phyloP scores from a whole-genome alignment of 2,113 vertebrate species.

The Excalfactoria chinensis region DNA sequence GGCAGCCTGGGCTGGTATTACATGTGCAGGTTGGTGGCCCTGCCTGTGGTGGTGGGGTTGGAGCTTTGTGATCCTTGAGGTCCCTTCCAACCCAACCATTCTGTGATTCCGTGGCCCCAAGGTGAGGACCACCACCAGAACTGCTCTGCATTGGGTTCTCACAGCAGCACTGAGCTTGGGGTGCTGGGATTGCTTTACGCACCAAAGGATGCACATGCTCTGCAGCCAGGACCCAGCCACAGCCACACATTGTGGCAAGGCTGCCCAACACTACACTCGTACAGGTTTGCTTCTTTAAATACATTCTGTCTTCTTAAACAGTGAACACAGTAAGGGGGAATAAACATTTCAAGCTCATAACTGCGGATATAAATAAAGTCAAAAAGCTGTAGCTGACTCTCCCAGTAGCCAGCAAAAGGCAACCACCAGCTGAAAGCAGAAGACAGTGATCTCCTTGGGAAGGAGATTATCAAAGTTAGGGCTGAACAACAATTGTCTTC shows the following conservation, averaged over 20 bases:
- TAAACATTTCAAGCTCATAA: not conserved
- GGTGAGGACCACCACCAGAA: too few relatives aligned
- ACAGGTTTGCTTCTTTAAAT: not conserved
- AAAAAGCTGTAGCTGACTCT: not conserved
- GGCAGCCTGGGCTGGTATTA: too few relatives aligned
- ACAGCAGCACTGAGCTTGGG: not conserved
- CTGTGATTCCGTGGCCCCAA: too few relatives aligned
- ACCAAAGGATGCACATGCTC: not conserved
- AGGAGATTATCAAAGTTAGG: conserved; percentile 18
- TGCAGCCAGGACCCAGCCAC: accelerated
- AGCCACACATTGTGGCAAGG: accelerated
- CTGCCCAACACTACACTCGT: accelerated
- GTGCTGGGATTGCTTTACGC: not conserved
- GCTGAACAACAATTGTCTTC: not conserved
- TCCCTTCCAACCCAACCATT: too few relatives aligned
- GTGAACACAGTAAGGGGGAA: not conserved
- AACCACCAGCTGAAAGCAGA: not conserved
- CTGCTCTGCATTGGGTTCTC: not conserved
- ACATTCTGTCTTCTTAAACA: not conserved
- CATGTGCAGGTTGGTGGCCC: too few relatives aligned
- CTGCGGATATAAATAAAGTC: not conserved
- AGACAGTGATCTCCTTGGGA: not conserved
- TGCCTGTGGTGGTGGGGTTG: too few relatives aligned
- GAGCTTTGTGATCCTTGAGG: too few relatives aligned
- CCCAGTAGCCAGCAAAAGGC: not conserved